phyloP scores from a whole-genome alignment of 2,888 invertebrate species.

The Archips xylosteana region DNA sequence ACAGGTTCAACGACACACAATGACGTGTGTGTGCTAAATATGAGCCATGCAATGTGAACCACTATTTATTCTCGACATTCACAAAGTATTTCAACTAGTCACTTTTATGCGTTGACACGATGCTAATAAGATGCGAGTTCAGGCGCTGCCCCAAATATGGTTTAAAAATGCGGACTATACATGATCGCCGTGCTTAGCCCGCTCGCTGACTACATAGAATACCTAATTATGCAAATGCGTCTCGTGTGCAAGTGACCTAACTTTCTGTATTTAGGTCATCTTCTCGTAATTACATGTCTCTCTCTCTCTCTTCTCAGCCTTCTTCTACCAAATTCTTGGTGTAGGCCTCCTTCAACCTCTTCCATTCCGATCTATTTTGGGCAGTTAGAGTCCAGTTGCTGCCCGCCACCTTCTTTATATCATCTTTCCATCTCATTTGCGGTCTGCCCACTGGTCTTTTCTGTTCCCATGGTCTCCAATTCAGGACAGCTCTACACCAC shows the following conservation, averaged over 20 bases:
- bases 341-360: no score
- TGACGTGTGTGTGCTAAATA: constrained; percentile 59
- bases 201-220: constrained; percentile 10
- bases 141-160: constrained; percentile 24
- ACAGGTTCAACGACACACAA: constrained; percentile 66
- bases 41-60: constrained; percentile 49
- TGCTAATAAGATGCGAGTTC: constrained; percentile 21
- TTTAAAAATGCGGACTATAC: constrained; percentile 13
- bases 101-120: constrained; percentile 20
- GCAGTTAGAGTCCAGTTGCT: no score
- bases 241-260: neutral
- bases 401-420: no score
- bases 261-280: neutral
- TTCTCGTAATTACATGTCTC: neutral
- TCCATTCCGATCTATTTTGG: no score
- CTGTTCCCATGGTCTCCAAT: no score
- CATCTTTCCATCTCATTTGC: no score
- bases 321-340: no score
- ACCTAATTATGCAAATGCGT: constrained; percentile 1
- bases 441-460: no score
- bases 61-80: constrained; percentile 38
- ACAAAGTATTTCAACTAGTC: constrained; percentile 1
- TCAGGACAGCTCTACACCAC: no score
- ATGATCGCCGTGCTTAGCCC: neutral
- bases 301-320: no score